These are phyloP conservation scores for Vulpes lagopus DNA, from an alignment of 2,113 vertebrate genomes.

Conservation along the genomic window DNA sequence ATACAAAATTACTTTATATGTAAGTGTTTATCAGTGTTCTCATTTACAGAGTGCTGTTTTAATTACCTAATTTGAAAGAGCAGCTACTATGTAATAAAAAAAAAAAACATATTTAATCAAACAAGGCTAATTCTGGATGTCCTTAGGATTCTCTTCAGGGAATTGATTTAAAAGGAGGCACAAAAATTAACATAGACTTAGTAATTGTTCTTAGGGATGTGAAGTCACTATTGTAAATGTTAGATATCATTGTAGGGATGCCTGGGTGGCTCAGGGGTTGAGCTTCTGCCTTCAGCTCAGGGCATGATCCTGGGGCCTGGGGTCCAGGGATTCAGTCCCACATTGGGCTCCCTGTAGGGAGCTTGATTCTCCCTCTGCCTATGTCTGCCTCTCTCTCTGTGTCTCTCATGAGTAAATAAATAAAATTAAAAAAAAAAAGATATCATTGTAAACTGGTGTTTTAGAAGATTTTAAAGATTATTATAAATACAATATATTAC, in stretches of 20 bases:
- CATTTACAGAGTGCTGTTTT: not conserved
- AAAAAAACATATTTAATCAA: not conserved
- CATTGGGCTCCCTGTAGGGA: too few relatives aligned
- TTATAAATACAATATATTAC: not conserved
- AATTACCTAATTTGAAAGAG: not conserved
- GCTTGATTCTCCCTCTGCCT: too few relatives aligned
- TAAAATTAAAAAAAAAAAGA: too few relatives aligned
- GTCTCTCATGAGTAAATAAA: too few relatives aligned
- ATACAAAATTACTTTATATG: not conserved
- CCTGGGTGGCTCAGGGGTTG: too few relatives aligned
- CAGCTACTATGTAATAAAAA: not conserved
- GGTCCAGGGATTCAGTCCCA: too few relatives aligned
- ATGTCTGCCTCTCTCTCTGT: too few relatives aligned
- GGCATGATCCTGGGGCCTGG: too few relatives aligned
- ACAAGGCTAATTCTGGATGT: not conserved
- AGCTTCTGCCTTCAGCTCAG: too few relatives aligned
- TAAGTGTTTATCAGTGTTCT: not conserved
- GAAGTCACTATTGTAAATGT: conserved; percentile 17
- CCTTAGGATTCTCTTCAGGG: not conserved
- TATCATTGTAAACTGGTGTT: not conserved
- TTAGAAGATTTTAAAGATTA: not conserved
- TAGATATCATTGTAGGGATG: not conserved
- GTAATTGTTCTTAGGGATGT: not conserved
- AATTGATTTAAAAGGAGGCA: not conserved
- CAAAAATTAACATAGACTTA: not conserved